Percentiles rank a stretch among this genome's conserved stretches.
phyloP scores from a whole-genome alignment of 2,888 invertebrate species.

The Xestia sexstrigata region DNA sequence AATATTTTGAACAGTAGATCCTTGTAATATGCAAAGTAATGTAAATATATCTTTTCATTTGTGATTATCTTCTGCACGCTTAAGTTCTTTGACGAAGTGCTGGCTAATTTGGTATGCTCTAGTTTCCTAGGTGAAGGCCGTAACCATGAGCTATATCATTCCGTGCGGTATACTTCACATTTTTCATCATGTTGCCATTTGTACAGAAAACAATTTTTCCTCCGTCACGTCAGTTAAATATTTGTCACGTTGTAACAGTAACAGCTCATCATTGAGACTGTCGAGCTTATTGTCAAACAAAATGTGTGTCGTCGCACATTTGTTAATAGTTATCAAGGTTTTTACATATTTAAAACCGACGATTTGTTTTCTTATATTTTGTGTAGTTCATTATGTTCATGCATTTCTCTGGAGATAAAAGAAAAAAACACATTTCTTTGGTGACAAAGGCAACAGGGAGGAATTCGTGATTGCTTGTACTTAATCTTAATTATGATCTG shows the following conservation, averaged over 20 bases:
- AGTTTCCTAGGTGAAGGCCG: conserved; percentile 69
- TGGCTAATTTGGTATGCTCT: conserved; percentile 68
- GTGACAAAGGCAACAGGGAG: conserved; percentile 9
- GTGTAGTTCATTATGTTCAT: conserved; percentile 23
- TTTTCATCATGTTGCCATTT: conserved; percentile 57
- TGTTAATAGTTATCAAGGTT: conserved; percentile 31
- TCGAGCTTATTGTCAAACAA: conserved; percentile 40
- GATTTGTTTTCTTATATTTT: conserved; percentile 18
- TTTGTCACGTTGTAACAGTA: conserved; percentile 39
- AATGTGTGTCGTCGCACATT: conserved; percentile 34
- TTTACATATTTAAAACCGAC: conserved; percentile 22
- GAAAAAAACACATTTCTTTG: conserved; percentile 16
- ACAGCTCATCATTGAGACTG: conserved; percentile 26
- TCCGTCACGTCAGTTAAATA: conserved; percentile 37
- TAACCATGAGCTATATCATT: conserved; percentile 75
- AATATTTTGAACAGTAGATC: conserved; percentile 36
- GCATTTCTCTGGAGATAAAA: conserved; percentile 9
- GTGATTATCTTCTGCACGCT: conserved; percentile 64
- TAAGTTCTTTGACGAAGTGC: conserved; percentile 66
- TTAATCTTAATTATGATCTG: conserved; percentile 53
- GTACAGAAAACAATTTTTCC: conserved; percentile 38
- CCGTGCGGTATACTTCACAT: conserved; percentile 59
- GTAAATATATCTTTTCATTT: conserved; percentile 45
- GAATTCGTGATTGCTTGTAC: conserved; percentile 22
- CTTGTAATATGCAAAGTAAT: conserved; percentile 42